Evolutionary conservation across 2,888 invertebrate species (phyloP).

Genomic region (Aphrophora alni): DNA sequence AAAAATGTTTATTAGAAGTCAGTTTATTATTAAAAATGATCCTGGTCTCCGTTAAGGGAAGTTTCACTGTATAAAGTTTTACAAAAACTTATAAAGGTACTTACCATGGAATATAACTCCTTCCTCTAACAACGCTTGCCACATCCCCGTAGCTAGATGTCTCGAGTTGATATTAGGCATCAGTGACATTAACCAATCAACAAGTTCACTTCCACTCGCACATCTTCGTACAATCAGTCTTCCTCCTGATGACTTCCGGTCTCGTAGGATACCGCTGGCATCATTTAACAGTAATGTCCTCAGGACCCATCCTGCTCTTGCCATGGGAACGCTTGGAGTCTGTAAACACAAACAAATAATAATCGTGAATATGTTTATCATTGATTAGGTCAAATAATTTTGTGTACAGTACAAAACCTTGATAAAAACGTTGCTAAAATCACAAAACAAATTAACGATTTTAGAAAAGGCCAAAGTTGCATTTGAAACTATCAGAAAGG

Average conservation of each 20-base stretch:
- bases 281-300: constrained; percentile 70
- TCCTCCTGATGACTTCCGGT: constrained; percentile 65
- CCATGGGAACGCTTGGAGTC: constrained; percentile 70
- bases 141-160: constrained; percentile 79
- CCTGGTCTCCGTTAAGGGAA: no score
- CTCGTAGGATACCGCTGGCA: constrained; percentile 67
- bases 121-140: constrained; percentile 82
- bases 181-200: constrained; percentile 77
- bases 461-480: no score
- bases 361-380: no score
- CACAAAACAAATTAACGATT: no score
- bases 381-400: no score
- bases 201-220: constrained; percentile 80
- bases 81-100: no score
- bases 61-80: no score
- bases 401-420: no score
- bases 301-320: constrained; percentile 72
- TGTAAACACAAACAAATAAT: constrained; percentile 49
- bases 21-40: no score
- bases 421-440: no score
- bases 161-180: constrained; percentile 66
- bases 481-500: no score
- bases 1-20: no score
- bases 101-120: constrained; percentile 78
- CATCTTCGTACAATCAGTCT: constrained; percentile 69